Evolutionary conservation across 35 echinoderm and acorn worm species (phyloP), one percentile per base, ranked within the genome.

Genomic region (Acanthaster planci): DNA sequence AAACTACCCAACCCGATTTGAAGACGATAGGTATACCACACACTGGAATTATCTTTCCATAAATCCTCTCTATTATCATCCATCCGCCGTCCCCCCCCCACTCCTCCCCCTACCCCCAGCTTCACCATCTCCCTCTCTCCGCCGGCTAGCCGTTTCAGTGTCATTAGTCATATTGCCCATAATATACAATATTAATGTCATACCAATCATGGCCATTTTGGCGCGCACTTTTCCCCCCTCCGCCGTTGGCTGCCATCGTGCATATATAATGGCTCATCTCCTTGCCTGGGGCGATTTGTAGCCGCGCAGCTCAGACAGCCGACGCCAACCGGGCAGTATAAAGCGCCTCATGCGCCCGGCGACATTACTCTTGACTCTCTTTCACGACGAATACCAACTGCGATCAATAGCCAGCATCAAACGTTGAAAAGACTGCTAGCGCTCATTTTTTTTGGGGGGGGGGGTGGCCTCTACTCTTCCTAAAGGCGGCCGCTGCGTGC

Each of bases 181-280:
- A 72, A 72, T 72, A 72, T 72, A 72, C 64, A 72, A 72, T 72
- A 72, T 72, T 72, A 72, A 72, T 72, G 64, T 72, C 64, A 23
- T 72, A 0, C 64, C 64, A 72, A 31, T 30, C 22, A 31, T 30
- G 64, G 64, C 9, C 64, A 26, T 31, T 72, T 72, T 31, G 64
- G 29, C 64, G 30, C 14, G 64, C 64, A 26, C 34, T 34, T 72
- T 34, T 1, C 57, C 42, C 42, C 42, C 12, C 42, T 47, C 42
- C 42, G 42, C 12, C 42, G 42, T 47, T 47, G 42, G 42, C 42
- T 72, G 34, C 64, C 7, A 72, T 26, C 64, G 64, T 72, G 64
- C 64, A 72, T 72, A 72, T 72, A 72, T 72, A 72, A 72, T 72
- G 23, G 34, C 64, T 31, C 18, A 31, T 72, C 64, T 31, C 64